Percentiles rank a stretch among this genome's conserved stretches.
phyloP scores from a whole-genome alignment of 2,797 vertebrate genomes.

The Gymnopithys bicolor region DNA sequence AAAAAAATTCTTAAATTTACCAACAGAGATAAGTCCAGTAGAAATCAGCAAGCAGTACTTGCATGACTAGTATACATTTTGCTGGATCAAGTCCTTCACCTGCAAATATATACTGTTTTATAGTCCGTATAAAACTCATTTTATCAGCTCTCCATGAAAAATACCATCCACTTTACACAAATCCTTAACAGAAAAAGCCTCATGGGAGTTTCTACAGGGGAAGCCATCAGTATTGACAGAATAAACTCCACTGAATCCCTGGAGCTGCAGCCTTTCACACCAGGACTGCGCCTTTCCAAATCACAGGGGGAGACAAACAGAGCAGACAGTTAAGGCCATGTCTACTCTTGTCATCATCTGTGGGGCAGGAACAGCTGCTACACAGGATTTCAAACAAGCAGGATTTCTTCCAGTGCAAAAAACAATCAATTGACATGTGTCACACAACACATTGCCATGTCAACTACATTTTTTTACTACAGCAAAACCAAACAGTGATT shows the following conservation, averaged over 20 bases:
- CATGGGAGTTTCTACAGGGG: background rate
- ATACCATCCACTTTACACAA: background rate
- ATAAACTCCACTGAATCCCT: background rate
- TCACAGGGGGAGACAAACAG: background rate
- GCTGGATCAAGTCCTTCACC: background rate
- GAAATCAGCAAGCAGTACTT: background rate
- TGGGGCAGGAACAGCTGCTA: background rate
- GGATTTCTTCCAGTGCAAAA: background rate
- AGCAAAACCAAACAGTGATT: background rate
- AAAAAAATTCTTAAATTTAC: background rate
- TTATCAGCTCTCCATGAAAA: background rate
- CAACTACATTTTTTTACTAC: background rate
- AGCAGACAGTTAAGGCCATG: background rate
- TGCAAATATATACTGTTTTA: background rate
- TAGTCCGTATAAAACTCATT: background rate
- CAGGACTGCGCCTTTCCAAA: background rate
- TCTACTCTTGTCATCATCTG: background rate
- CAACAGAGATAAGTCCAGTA: background rate
- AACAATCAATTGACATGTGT: background rate
- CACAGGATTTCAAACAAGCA: background rate
- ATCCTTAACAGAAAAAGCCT: background rate
- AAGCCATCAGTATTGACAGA: background rate
- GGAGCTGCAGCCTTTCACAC: background rate
- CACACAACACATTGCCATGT: background rate
- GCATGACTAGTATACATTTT: background rate